These are phyloP conservation scores for Carduelis carduelis DNA, from an alignment of 2,797 vertebrate species.

Conservation along the genomic window DNA sequence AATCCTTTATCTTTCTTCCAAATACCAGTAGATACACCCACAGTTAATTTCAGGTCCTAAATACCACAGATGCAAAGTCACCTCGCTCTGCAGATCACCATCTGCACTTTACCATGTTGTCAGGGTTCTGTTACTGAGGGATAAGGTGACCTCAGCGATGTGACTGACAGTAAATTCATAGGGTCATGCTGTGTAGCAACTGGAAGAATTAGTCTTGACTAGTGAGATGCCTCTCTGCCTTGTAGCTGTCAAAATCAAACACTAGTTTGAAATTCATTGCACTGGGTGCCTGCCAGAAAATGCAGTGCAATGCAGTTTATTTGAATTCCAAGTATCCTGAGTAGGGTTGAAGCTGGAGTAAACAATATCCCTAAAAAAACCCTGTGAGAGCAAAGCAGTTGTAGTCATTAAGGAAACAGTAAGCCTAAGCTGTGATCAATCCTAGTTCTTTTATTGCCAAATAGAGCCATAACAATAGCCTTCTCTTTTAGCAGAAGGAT, in stretches of 20 bases:
- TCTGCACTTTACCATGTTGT: neutral
- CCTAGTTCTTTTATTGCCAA: neutral
- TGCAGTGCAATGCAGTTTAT: constrained; percentile 11
- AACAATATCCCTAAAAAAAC: constrained; percentile 22
- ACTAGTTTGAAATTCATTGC: constrained; percentile 13
- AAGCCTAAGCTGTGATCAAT: neutral
- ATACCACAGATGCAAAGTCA: neutral
- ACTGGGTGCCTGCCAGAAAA: constrained; percentile 36
- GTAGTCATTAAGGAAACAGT: constrained; percentile 4
- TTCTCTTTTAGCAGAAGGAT: neutral
- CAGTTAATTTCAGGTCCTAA: neutral
- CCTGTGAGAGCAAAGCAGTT: neutral
- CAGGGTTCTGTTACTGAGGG: neutral
- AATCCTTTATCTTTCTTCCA: constrained; percentile 6
- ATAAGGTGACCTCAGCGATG: neutral
- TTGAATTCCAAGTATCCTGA: constrained; percentile 29
- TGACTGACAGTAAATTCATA: constrained; percentile 1
- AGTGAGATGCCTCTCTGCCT: constrained; percentile 14
- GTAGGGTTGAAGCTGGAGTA: constrained; percentile 8
- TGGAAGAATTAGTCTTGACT: constrained; percentile 17
- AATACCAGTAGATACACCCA: neutral
- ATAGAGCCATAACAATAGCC: neutral
- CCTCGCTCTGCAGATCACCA: neutral
- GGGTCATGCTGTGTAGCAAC: neutral
- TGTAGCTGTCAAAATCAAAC: constrained; percentile 48